phyloP scores from a whole-genome alignment of 1,140 invertebrate genomes.

The Sinonovacula constricta region DNA sequence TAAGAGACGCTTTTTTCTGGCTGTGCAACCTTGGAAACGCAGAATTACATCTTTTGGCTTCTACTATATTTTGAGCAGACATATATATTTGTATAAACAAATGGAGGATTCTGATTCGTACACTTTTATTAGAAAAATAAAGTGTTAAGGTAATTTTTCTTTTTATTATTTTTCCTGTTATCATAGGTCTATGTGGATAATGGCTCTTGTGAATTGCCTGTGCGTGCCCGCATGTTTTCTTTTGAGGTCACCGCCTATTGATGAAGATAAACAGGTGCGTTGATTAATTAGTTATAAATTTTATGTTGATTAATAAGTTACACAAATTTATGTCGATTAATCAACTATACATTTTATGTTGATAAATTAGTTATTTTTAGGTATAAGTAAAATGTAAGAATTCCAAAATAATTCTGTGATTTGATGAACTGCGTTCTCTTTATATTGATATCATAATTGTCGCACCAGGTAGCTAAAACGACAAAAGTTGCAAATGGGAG shows the following conservation, averaged over 20 bases:
- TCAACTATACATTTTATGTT: no score
- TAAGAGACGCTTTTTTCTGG: no score
- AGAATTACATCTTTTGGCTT: not conserved
- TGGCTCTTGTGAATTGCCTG: constrained; percentile 94
- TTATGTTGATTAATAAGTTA: no score
- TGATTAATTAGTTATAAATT: no score
- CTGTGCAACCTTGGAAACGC: not conserved
- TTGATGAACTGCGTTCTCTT: no score
- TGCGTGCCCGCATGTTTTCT: constrained; percentile 95
- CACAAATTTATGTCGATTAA: no score
- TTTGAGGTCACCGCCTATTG: constrained; percentile 91
- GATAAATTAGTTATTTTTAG: no score
- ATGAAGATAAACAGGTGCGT: constrained; percentile 91
- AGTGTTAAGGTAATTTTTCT: not conserved
- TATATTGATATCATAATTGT: no score
- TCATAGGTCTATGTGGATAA: constrained; percentile 91
- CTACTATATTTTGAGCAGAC: not conserved
- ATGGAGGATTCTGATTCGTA: not conserved
- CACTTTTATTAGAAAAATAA: not conserved
- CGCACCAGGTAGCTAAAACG: no score
- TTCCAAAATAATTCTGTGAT: no score
- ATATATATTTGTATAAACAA: not conserved
- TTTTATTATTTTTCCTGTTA: constrained; percentile 9
- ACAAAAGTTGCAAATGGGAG: no score
- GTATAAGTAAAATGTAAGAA: no score